These are phyloP conservation scores for Brachyptera putata DNA, from an alignment of 2,888 invertebrate genomes.

Conservation along the genomic window DNA sequence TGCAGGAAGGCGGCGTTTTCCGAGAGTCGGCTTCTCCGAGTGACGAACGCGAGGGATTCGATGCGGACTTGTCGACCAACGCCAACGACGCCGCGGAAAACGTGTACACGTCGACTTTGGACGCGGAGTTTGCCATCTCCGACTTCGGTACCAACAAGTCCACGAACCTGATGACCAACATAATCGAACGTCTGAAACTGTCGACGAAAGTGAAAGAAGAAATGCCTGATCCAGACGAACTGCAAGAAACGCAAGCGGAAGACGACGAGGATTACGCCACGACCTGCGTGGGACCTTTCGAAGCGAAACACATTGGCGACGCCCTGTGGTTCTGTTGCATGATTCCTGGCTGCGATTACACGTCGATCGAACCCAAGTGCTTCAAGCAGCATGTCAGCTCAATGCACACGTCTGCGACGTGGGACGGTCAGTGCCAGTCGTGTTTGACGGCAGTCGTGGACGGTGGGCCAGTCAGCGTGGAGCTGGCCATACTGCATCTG, in stretches of 20 bases:
- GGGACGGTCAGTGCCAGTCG: slow-evolving; percentile 26
- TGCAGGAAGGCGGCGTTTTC: no score
- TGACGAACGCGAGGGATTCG: no score
- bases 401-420: slow-evolving; percentile 9
- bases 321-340: slow-evolving; percentile 16
- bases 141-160: no score
- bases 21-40: no score
- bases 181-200: background rate
- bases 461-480: background rate
- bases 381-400: slow-evolving; percentile 21
- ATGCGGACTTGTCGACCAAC: no score
- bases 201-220: background rate
- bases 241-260: background rate
- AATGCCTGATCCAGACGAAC: background rate
- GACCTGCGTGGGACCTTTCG: slow-evolving; percentile 22
- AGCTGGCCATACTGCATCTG: background rate
- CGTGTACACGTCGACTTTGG: no score
- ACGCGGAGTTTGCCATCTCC: no score
- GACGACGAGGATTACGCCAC: background rate
- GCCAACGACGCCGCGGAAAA: no score
- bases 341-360: slow-evolving; percentile 20
- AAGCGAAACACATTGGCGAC: background rate
- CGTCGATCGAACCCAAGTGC: background rate
- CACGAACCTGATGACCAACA: background rate
- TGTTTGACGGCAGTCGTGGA: background rate